Evolutionary conservation across 2,888 invertebrate genomes (phyloP), one percentile per base, ranked within the genome.

Genomic region (Heliconius sara): DNA sequence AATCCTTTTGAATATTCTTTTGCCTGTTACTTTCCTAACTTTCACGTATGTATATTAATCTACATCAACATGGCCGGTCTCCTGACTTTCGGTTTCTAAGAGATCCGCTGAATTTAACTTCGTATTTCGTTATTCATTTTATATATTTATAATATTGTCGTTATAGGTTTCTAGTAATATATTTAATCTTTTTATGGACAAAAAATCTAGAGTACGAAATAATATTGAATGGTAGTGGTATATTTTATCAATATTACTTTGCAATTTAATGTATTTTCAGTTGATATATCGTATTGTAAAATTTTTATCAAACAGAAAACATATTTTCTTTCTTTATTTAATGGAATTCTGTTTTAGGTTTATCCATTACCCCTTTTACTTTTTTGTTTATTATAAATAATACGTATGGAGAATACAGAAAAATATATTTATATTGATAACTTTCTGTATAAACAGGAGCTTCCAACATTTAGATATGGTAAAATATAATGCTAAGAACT

Each of bases 1-100:
- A 74, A 63, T 43, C 63, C 74, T 60, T 63, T 74, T 25, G 12
- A 87, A 86, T 85, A 43, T 74, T 25, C 74, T 74, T 63, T 63
- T 74, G 74, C 43, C 74, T 12, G 52, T 60, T 10, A 63, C 60
- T 74, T 39, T 39, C 34, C n/a, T 12, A n/a, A 27, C 5, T 27
- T 27, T 30, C n/a, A 47, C 4, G 0, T 57, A 60, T 57, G 34
- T 73, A 73, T 30, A 2, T 22, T 52, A 72, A 27, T 73, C 34
- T 73, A 34, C 30, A 34, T 39, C n/a, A 34, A 72, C 57, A 73
- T 60, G 57, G 3, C 34, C n/a, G 13, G 57, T n/a, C n/a, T 34
- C 73, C 34, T 6, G 73, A 60, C 9, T 9, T 73, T 73, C 57
- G 57, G n/a, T 73, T 60, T 60, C 27, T 43, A 25, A 27, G 70